Evolutionary conservation across 1,140 invertebrate genomes (phyloP), one percentile per base, ranked within the genome.

Genomic region (Palaemon carinicauda): DNA sequence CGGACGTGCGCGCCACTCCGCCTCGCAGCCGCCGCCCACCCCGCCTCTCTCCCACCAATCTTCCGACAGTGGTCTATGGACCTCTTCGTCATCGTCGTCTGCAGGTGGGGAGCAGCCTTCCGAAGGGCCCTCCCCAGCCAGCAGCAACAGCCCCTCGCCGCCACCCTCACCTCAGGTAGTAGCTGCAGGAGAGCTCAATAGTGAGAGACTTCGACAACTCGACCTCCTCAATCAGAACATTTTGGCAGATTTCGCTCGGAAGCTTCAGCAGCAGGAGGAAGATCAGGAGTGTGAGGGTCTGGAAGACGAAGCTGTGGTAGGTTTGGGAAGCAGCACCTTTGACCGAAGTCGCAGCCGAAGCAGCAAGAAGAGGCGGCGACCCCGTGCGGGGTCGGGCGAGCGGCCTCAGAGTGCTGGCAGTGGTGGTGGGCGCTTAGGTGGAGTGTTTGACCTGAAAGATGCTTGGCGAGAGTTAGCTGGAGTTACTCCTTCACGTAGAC

Each of bases 381-480:
- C 17, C 15, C 21, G 21, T n/a, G 80, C 24, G 54, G 69, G 69
- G 15, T 60, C 27, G 60, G 75, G 78, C 19, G 75, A 78, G 75
- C 52, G 74, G 12, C 52, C 73, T 24, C 75, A 24, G 60, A 51
- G 80, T 60, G 56, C 19, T n/a, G 52, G 24, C 24, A 71, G 65
- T 73, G 52, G 24, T 14, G 51, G 65, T 73, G 29, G 73, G n/a
- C n/a, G 60, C n/a, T 7, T 56, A 15, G 80, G 77, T 52, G 73
- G 60, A 80, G 69, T 81, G 78, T 53, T 54, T 15, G 87, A 88
- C n/a, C 41, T 50, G 75, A 54, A 52, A 53, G 87, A 80, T 81
- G 88, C 88, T 12, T 89, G 88, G 88, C 82, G 87, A 60, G 88
- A 89, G 74, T 27, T 87, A 17, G 81, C 86, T n/a, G 88, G 86